Evolutionary conservation across 2,888 invertebrate genomes (phyloP), one percentile per base, ranked within the genome.

Genomic region (Cyrtodaria siliqua): DNA sequence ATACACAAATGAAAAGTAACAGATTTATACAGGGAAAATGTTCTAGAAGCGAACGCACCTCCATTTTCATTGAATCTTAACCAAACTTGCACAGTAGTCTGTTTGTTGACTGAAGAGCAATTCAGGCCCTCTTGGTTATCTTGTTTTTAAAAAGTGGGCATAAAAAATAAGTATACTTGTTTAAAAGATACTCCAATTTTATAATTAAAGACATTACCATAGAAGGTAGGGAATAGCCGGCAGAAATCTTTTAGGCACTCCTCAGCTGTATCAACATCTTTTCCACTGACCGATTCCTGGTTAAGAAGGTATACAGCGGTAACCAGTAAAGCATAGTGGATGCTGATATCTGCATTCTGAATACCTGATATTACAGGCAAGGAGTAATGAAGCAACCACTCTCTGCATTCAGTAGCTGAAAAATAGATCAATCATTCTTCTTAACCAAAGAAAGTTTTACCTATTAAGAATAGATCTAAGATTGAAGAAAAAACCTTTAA

Each of bases 381-480:
- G 18, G 66, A 59, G 40, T 60, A 66, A 44, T 72, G 72, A 3
- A 72, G n/a, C 33, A 66, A 49, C 71, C 71, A 71, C 27, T 71
- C 64, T 50, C 64, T 27, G 49, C 57, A 63, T 59, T 63, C 71
- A 20, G 63, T 26, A 26, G 71, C 71, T 71, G 71, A 57, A 71
- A 64, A 52, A 33, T 8, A 33, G 33, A 33, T 33, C 33, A 33
- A 33, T 33, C 33, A 33, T 12, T 33, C 33, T 8, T 33, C 33
- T 8, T 4, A 33, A 12, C 33, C 33, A 33, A 33, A 33, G 33
- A n/a, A n/a, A n/a, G n/a, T n/a, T n/a, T n/a, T n/a, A n/a, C n/a
- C n/a, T n/a, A n/a, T n/a, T n/a, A n/a, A n/a, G n/a, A 33, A 33
- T 33, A 8, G 4, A 33, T 33, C 33, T 33, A 33, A 33, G 33